Evolutionary conservation across 2,888 invertebrate species (phyloP).

Genomic region (Cephus sareptanus): DNA sequence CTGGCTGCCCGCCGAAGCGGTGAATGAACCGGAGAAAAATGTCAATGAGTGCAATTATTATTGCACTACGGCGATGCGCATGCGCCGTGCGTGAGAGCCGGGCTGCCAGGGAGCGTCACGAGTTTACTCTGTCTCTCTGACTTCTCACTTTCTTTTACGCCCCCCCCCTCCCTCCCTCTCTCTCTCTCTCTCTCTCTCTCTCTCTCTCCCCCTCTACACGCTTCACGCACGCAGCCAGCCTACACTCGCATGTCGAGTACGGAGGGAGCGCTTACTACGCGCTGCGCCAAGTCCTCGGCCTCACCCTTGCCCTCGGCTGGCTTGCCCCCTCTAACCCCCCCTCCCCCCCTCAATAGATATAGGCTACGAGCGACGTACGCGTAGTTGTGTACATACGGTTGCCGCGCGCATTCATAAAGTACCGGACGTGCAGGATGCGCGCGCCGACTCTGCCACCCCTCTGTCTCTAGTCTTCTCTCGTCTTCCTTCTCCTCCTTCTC

Average conservation of each 20-base stretch:
- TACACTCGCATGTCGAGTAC: too few relatives aligned
- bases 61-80: slow-evolving; percentile 40
- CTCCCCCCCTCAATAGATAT: slow-evolving; percentile 22
- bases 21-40: slow-evolving; percentile 56
- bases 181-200: slow-evolving; percentile 17
- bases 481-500: background rate
- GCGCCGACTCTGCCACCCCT: slow-evolving; percentile 32
- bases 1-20: slow-evolving; percentile 21
- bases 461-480: slow-evolving; percentile 15
- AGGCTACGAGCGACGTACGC: slow-evolving; percentile 16
- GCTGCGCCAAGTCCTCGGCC: too few relatives aligned
- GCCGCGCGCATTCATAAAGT: slow-evolving; percentile 58
- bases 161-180: slow-evolving; percentile 11
- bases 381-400: slow-evolving; percentile 31
- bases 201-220: background rate
- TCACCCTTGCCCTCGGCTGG: too few relatives aligned
- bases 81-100: slow-evolving; percentile 19
- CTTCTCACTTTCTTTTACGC: slow-evolving; percentile 3
- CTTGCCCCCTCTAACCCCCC: background rate
- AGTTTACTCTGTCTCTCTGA: background rate
- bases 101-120: slow-evolving; percentile 10
- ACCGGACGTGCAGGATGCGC: slow-evolving; percentile 54
- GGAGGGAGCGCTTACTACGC: too few relatives aligned
- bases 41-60: slow-evolving; percentile 60
- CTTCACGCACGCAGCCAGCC: background rate